These are phyloP conservation scores for Troides helena DNA, from an alignment of 2,888 invertebrate species.

Conservation along the genomic window DNA sequence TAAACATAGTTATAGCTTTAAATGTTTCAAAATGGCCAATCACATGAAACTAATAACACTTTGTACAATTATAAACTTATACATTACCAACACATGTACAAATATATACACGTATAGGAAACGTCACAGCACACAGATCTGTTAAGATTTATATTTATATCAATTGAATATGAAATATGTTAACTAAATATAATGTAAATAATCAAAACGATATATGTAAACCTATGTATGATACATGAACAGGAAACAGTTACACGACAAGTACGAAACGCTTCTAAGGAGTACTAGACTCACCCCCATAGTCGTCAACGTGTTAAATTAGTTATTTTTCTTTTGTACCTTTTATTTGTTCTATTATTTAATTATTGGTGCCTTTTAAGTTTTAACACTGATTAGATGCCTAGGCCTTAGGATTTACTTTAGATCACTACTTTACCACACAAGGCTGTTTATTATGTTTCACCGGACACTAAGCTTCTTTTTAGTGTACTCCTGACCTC, in stretches of 20 bases:
- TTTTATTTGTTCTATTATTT: slow-evolving; percentile 58
- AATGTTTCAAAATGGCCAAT: slow-evolving; percentile 68
- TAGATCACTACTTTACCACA: slow-evolving; percentile 79
- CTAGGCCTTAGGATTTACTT: slow-evolving; percentile 76
- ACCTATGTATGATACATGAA: slow-evolving; percentile 35
- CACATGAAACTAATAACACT: slow-evolving; percentile 44
- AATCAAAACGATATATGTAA: slow-evolving; percentile 44
- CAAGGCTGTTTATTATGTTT: slow-evolving; percentile 77
- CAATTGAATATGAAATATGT: slow-evolving; percentile 42
- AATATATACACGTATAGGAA: slow-evolving; percentile 58
- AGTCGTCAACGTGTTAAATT: slow-evolving; percentile 75
- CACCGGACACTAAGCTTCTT: slow-evolving; percentile 78
- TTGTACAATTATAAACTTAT: slow-evolving; percentile 30
- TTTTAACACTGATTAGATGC: slow-evolving; percentile 76
- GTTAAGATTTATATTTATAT: slow-evolving; percentile 40
- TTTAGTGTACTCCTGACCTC: slow-evolving; percentile 79
- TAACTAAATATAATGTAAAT: slow-evolving; percentile 42
- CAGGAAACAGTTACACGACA: slow-evolving; percentile 66
- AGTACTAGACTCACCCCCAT: slow-evolving; percentile 76
- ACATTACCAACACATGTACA: slow-evolving; percentile 56
- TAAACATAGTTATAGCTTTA: slow-evolving; percentile 68
- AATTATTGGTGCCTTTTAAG: slow-evolving; percentile 74
- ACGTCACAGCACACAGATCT: slow-evolving; percentile 35
- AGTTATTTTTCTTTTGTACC: slow-evolving; percentile 59
- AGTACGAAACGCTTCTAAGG: slow-evolving; percentile 69